A percentile compares a stretch with the other conserved stretches of the same genome.
phyloP scores from a whole-genome alignment of 2,113 vertebrate species.

The Tetrax tetrax region DNA sequence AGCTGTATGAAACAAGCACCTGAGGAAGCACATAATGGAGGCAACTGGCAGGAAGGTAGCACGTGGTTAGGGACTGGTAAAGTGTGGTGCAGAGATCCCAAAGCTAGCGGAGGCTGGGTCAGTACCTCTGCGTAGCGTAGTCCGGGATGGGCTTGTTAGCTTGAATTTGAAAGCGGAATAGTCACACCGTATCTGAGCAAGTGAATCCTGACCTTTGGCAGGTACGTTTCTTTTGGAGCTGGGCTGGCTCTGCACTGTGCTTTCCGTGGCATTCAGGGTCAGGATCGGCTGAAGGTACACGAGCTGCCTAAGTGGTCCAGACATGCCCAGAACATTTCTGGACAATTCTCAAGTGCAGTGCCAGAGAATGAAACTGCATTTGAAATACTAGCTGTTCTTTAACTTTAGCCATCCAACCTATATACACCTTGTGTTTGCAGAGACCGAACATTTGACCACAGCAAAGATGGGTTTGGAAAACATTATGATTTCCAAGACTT shows the following conservation, averaged over 20 bases:
- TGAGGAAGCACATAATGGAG: background rate
- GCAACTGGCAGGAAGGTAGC: background rate
- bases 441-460: background rate
- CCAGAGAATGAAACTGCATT: background rate
- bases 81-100: background rate
- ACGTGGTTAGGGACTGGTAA: rapidly evolving
- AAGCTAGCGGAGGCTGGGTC: background rate
- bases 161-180: background rate
- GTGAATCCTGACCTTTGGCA: background rate
- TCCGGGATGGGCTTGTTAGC: background rate
- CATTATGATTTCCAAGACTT: background rate
- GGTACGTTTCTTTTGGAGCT: background rate
- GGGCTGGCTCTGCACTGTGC: background rate
- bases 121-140: background rate
- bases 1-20: background rate
- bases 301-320: background rate
- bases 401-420: background rate
- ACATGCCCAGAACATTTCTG: background rate
- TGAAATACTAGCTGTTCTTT: background rate
- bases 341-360: background rate
- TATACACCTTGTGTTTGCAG: background rate
- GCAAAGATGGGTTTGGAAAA: background rate
- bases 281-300: background rate
- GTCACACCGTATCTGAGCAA: background rate
- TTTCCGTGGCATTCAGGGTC: background rate